Percentiles rank a stretch among this genome's conserved stretches.
These are phyloP conservation scores for Ptychoptera albimana DNA, from an alignment of 2,888 invertebrate genomes.

Conservation along the genomic window DNA sequence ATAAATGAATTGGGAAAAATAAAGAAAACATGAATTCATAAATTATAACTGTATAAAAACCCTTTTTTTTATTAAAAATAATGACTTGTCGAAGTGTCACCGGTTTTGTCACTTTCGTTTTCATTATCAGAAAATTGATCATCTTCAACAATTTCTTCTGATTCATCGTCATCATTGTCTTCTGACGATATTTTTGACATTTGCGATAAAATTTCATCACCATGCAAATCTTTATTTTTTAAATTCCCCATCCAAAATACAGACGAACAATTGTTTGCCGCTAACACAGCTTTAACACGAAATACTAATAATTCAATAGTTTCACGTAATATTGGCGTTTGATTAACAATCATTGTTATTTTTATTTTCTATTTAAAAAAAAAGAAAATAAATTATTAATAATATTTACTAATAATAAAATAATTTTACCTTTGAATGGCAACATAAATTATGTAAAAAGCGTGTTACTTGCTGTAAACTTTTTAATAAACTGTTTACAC, in stretches of 20 bases:
- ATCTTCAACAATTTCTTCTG: conserved; percentile 18
- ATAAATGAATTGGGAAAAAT: conserved; percentile 8
- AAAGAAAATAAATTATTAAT: conserved; percentile 7
- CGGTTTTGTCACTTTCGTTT: conserved; percentile 13
- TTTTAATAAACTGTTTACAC: conserved; percentile 58
- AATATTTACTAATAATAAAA: neutral
- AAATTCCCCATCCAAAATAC: conserved; percentile 86
- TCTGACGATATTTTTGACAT: conserved; percentile 28
- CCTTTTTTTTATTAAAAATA: neutral
- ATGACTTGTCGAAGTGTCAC: too few species aligned
- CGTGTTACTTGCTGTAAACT: conserved; percentile 65
- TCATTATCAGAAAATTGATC: conserved; percentile 32
- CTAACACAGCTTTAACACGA: conserved; percentile 69
- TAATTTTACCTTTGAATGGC: conserved; percentile 51
- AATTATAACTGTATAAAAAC: neutral
- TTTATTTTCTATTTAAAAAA: conserved; percentile 31
- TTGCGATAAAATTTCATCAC: conserved; percentile 55
- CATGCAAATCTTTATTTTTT: conserved; percentile 70
- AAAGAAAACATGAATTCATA: too few species aligned
- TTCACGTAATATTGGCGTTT: conserved; percentile 65
- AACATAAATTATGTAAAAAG: conserved; percentile 66
- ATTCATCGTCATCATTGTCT: conserved; percentile 22
- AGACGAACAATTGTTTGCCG: conserved; percentile 63
- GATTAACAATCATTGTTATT: conserved; percentile 55
- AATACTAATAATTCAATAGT: conserved; percentile 65